Evolutionary conservation across 2,113 vertebrate species (phyloP).

Genomic region (Neolamprologus sp.): DNA sequence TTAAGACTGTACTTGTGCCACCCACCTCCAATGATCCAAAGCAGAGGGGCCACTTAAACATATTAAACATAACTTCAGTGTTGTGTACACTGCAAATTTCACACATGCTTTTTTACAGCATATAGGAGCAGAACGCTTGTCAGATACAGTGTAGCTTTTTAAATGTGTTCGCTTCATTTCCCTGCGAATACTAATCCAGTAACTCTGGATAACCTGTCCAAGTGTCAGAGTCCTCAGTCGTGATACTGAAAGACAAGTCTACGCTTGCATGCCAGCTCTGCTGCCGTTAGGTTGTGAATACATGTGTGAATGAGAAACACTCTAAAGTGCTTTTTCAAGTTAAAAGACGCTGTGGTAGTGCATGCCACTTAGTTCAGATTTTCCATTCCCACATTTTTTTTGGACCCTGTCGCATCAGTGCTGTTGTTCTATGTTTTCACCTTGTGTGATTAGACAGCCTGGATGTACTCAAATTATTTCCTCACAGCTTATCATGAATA

Average conservation of each 20-base stretch:
- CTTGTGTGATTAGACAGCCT: neutral
- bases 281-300: neutral
- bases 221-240: neutral
- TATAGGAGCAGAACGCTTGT: neutral
- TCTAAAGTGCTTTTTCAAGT: neutral
- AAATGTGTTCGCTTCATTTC: neutral
- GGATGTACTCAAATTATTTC: neutral
- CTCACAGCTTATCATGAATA: neutral
- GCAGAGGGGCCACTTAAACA: neutral
- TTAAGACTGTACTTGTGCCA: neutral
- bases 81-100: neutral
- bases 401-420: neutral
- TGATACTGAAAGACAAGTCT: neutral
- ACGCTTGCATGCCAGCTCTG: neutral
- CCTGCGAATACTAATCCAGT: neutral
- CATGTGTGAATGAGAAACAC: neutral
- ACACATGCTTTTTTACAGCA: neutral
- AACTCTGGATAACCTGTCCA: neutral
- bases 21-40: neutral
- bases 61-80: neutral
- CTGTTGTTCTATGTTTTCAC: neutral
- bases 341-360: neutral
- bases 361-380: neutral
- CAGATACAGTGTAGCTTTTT: neutral
- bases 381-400: neutral